Base-by-base conservation (phyloP, 2,113 vertebrate species). In the Dromiciops gliroides region DNA sequence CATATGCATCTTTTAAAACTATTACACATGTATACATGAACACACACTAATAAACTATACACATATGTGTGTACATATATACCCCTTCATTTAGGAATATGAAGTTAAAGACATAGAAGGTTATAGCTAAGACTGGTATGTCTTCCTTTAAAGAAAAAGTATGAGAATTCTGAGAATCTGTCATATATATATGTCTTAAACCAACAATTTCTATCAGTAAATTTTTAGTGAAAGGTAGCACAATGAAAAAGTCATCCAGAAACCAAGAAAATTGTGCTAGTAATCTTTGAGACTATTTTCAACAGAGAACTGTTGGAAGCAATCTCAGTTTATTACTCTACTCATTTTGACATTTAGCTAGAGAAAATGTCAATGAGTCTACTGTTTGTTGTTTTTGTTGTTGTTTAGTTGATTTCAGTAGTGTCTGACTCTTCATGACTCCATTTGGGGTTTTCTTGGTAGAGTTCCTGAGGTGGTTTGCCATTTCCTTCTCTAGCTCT, bases 151-250 rank as follows among this genome's bases (percentile, higher is more conserved):
- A 95, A 31, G 3, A 89, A 93, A 26, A 50, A 12, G 16, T 11
- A 90, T 90, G 48, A 90, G 48, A 90, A 50, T 50, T 90, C 10
- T 31, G 47, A 47, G 6, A 26, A 25, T 90, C 89, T 50, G n/a
- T 50, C 5, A 48, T 89, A 0, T 23, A 26, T 31, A 12, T 89
- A 12, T 49, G 49, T 56, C 44, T 83, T 44, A 83, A 83, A 44
- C 19, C 31, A 83, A 44, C 14, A 89, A 3, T 47, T 22, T 92
- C 60, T 92, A 51, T 26, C 53, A 67, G 26, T 47, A 47, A 89
- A 91, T 96, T 95, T 94, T 92, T 50, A 92, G 51, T 91, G 91
- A 93, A 95, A 89, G 48, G 47, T 53, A n/a, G 51, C 50, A 19
- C 22, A 89, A 50, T 75, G 50, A 8, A 89, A 47, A 94, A 91